phyloP scores from a whole-genome alignment of 2,113 vertebrate species.

The Diphyllodes magnificus region DNA sequence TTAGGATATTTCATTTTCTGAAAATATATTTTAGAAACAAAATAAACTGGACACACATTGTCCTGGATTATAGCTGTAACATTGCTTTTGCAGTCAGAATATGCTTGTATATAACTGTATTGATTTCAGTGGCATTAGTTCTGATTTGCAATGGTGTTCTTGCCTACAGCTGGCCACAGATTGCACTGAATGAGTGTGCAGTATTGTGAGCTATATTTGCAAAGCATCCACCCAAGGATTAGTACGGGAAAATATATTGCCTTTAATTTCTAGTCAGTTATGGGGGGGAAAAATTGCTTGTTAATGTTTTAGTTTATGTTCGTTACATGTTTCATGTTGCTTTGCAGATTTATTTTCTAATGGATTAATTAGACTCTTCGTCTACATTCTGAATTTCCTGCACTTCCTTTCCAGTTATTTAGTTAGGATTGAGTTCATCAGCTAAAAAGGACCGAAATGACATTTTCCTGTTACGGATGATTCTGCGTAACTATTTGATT shows the following conservation, averaged over 20 bases:
- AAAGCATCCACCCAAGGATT: neutral
- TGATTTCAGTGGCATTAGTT: neutral
- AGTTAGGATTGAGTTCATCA: conserved; percentile 68
- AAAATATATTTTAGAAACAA: neutral
- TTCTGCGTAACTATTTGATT: conserved; percentile 63
- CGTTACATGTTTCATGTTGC: neutral
- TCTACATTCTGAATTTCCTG: conserved; percentile 56
- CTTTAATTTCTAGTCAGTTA: neutral
- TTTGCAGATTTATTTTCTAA: conserved; percentile 37
- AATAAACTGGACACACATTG: neutral
- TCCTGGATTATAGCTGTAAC: neutral
- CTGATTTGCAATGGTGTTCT: neutral
- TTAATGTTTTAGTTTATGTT: neutral
- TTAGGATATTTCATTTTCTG: neutral
- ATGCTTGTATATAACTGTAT: neutral
- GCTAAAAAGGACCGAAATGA: conserved; percentile 65
- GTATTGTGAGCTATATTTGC: neutral
- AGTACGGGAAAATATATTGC: neutral
- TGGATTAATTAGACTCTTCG: conserved; percentile 56
- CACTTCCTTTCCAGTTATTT: conserved; percentile 69
- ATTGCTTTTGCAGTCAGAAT: neutral
- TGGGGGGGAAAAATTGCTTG: neutral
- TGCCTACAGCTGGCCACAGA: neutral
- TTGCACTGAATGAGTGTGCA: neutral
- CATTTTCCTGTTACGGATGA: conserved; percentile 51